Percentiles rank a stretch among this genome's conserved stretches.
phyloP scores from a whole-genome alignment of 2,888 invertebrate genomes.

The Hirudinaria manillensis region DNA sequence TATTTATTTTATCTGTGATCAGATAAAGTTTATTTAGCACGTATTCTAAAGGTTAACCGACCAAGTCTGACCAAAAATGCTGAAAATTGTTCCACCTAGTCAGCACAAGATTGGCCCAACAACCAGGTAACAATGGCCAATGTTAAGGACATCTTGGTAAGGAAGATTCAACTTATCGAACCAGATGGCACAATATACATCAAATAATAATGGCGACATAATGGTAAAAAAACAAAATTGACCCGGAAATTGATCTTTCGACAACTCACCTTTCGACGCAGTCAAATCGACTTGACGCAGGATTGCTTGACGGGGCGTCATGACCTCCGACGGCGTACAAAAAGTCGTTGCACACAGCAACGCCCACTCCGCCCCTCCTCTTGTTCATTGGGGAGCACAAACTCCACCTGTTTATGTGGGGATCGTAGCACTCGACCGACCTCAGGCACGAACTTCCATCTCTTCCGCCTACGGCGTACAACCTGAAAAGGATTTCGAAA shows the following conservation, averaged over 20 bases:
- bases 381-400: slow-evolving; percentile 79
- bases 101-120: no score
- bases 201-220: no score
- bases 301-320: slow-evolving; percentile 82
- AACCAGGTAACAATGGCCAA: no score
- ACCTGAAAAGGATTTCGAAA: slow-evolving; percentile 55
- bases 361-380: slow-evolving; percentile 80
- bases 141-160: no score
- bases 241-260: no score
- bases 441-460: slow-evolving; percentile 84
- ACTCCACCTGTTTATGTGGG: slow-evolving; percentile 74
- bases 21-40: neutral
- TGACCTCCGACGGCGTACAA: slow-evolving; percentile 88
- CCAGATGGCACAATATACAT: no score
- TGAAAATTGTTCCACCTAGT: no score
- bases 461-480: slow-evolving; percentile 86
- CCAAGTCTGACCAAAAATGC: no score
- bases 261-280: slow-evolving; percentile 70
- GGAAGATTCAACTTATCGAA: no score
- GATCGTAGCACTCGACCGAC: slow-evolving; percentile 80
- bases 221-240: no score
- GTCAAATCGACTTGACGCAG: slow-evolving; percentile 73
- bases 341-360: slow-evolving; percentile 78
- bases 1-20: neutral
- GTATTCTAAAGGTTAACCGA: no score